Evolutionary conservation across 2,797 vertebrate genomes (phyloP).

Genomic region (Pantherophis vulpinus): DNA sequence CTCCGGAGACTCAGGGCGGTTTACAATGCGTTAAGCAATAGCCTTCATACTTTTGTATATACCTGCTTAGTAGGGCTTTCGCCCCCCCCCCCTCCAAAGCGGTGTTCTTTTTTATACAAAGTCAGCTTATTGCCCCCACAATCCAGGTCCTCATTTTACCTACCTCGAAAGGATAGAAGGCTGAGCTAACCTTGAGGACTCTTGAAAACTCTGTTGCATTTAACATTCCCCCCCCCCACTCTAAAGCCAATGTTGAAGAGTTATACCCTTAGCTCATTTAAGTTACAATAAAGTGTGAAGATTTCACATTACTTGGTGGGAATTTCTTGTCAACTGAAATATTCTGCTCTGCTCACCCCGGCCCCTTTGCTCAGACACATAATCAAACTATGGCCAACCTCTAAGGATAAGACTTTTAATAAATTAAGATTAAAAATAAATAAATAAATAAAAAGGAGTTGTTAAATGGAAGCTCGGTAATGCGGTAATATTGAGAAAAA

Average conservation of each 20-base stretch:
- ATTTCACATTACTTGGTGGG: slow-evolving; percentile 45
- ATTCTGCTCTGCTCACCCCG: slow-evolving; percentile 1
- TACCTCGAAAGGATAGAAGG: too few species aligned
- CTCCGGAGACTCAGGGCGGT: too few species aligned
- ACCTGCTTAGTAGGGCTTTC: too few species aligned
- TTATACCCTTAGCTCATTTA: slow-evolving; percentile 53
- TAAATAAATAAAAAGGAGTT: neutral
- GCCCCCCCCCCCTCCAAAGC: too few species aligned
- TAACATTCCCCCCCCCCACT: neutral
- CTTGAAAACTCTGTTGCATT: neutral
- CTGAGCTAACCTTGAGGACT: too few species aligned
- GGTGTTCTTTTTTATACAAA: too few species aligned
- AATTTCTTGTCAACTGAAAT: slow-evolving; percentile 56
- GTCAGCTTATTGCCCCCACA: too few species aligned
- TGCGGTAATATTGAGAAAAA: slow-evolving; percentile 49
- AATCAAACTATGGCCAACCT: slow-evolving; percentile 64
- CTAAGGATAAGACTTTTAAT: slow-evolving; percentile 58
- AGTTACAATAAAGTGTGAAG: slow-evolving; percentile 49
- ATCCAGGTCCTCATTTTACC: too few species aligned
- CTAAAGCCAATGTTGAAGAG: slow-evolving; percentile 30
- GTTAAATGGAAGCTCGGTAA: slow-evolving; percentile 54
- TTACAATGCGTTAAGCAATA: too few species aligned
- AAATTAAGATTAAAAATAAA: slow-evolving; percentile 46
- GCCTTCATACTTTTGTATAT: too few species aligned
- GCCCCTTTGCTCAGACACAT: slow-evolving; percentile 43